Evolutionary conservation across 2,888 invertebrate genomes (phyloP).

Genomic region (Phrixothrix hirtus): DNA sequence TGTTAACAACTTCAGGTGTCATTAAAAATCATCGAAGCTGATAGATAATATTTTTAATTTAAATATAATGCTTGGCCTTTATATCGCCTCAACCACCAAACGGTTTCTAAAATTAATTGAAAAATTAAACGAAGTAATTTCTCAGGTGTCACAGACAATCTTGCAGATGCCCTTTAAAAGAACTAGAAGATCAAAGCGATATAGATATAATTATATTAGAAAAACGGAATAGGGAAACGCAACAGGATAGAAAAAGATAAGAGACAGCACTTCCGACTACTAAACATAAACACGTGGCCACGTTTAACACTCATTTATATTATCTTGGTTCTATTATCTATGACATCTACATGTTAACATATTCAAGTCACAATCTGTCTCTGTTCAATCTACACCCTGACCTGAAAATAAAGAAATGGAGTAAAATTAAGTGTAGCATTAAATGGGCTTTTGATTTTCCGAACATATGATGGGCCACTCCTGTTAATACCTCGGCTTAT

Average conservation of each 20-base stretch:
- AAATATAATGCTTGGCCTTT: no score
- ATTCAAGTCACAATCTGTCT: slow-evolving; percentile 24
- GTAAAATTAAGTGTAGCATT: slow-evolving; percentile 24
- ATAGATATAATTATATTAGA: slow-evolving; percentile 12
- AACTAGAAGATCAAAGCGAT: slow-evolving; percentile 2
- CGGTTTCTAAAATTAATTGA: slow-evolving; percentile 3
- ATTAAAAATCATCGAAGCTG: no score
- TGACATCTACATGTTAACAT: slow-evolving; percentile 33
- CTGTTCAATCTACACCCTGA: slow-evolving; percentile 6
- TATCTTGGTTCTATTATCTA: slow-evolving; percentile 40
- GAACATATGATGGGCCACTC: slow-evolving; percentile 21
- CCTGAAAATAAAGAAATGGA: slow-evolving; percentile 16
- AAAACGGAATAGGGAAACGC: not conserved
- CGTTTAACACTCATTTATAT: slow-evolving; percentile 51
- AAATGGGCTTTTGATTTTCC: slow-evolving; percentile 29
- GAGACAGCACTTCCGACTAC: slow-evolving; percentile 29
- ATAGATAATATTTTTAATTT: no score
- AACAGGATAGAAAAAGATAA: slow-evolving; percentile 4
- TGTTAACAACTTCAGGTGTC: no score
- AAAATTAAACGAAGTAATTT: slow-evolving; percentile 8
- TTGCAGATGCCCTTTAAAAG: slow-evolving; percentile 13
- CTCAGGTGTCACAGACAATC: slow-evolving; percentile 4
- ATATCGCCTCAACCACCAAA: not conserved
- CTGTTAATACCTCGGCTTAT: slow-evolving; percentile 23
- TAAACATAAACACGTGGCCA: slow-evolving; percentile 42